Base-by-base conservation (phyloP, 1,140 invertebrate genomes). In the Mercenaria mercenaria region DNA sequence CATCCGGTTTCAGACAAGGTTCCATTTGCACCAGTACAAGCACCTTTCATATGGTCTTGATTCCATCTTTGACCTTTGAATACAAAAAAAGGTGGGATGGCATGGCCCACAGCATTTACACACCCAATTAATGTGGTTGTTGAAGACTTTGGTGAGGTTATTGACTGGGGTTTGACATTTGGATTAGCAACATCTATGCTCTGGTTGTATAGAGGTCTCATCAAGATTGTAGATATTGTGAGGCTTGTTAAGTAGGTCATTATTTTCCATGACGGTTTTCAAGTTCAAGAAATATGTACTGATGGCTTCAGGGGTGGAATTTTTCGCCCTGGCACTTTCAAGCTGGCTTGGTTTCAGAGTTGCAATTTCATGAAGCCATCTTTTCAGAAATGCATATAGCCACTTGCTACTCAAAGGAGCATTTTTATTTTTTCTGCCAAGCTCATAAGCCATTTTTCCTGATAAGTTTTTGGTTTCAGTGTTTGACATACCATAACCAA, bases 31-130 rank as follows among this genome's bases (percentile, higher is more conserved):
- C 74, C 86, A 39, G 56, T 8, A 34, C 13, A 18, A 8, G 56
- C 37, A 20, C 86, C 86, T 39, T 88, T 67, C 56, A 88, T 23
- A 20, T 81, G 32, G 1, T 64, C 77, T 56, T 37, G n/a, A 26
- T 56, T n/a, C 39, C 26, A 50, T 29, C 64, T 23, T 37, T 88
- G 34, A 15, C 86, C 86, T 29, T 88, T 88, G 74, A 88, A 80
- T 32, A 88, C 32, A 52, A 88, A 88, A 43, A 80, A 88, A 15
- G 76, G 86, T 43, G 86, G 86, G 0, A 88, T 15, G 37, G 59
- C 0, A 20, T 80, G n/a, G 3, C 86, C 86, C 15, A 81, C 20
- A 26, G 74, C 86, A 81, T 91, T 91, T 79, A 72, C 87, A 90
- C 87, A 93, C 69, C 91, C 91, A 34, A 67, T 34, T 10, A 67